Percentiles rank a stretch among this genome's conserved stretches.
Evolutionary conservation across 2,888 invertebrate species (phyloP).

Genomic region (Ectobius pallidus): DNA sequence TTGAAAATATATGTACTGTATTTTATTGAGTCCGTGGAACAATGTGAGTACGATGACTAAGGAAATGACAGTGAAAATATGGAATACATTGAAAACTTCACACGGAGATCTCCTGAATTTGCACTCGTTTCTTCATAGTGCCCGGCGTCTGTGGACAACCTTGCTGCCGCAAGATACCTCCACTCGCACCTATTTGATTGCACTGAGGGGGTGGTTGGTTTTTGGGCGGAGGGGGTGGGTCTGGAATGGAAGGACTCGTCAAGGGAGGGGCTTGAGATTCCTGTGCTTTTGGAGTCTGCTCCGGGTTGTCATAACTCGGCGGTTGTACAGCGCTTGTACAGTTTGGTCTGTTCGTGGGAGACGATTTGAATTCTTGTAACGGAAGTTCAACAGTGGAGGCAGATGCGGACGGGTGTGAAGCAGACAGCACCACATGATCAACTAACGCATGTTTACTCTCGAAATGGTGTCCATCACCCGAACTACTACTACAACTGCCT

Average conservation of each 20-base stretch:
- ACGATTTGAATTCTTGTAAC: slow-evolving; percentile 65
- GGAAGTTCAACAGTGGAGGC: slow-evolving; percentile 65
- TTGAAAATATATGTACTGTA: slow-evolving; percentile 32
- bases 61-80: slow-evolving; percentile 28
- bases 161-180: slow-evolving; percentile 67
- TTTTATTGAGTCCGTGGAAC: slow-evolving; percentile 30
- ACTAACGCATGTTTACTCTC: slow-evolving; percentile 64
- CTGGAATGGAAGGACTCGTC: slow-evolving; percentile 60
- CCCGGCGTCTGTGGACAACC: slow-evolving; percentile 71
- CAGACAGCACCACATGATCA: slow-evolving; percentile 62
- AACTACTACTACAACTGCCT: slow-evolving; percentile 70
- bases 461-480: slow-evolving; percentile 56
- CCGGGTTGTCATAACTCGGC: slow-evolving; percentile 32
- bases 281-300: background rate
- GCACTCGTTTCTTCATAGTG: slow-evolving; percentile 86
- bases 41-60: slow-evolving; percentile 20
- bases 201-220: slow-evolving; percentile 54
- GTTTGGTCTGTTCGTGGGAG: slow-evolving; percentile 57
- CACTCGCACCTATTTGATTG: slow-evolving; percentile 57
- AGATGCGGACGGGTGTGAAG: slow-evolving; percentile 33
- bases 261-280: background rate
- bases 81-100: slow-evolving; percentile 56
- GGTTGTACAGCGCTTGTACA: slow-evolving; percentile 50
- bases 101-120: slow-evolving; percentile 92
- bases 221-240: slow-evolving; percentile 67